Percentiles rank a stretch among this genome's conserved stretches.
Evolutionary conservation across 2,888 invertebrate species (phyloP).

Genomic region (Heteromyza rotundicornis): DNA sequence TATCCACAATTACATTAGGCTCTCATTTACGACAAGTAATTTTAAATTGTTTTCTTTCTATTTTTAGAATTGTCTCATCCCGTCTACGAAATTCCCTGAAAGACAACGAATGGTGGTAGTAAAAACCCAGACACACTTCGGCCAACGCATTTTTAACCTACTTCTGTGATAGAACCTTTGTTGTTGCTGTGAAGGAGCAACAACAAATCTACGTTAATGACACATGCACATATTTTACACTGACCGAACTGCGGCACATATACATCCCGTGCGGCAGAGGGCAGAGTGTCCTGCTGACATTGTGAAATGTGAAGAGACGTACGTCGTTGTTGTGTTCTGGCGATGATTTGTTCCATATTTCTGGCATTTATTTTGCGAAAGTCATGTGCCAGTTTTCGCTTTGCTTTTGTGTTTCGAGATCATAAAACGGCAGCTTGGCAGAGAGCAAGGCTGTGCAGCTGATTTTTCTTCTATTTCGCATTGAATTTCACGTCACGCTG

Average conservation of each 20-base stretch:
- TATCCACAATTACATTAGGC: too few relatives aligned
- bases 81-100: too few relatives aligned
- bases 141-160: too few relatives aligned
- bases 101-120: too few relatives aligned
- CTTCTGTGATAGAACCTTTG: too few relatives aligned
- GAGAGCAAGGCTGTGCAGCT: not conserved
- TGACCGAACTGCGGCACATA: not conserved
- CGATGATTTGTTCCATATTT: conserved; percentile 43
- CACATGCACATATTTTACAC: not conserved
- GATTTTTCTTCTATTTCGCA: not conserved
- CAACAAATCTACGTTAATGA: not conserved
- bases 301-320: conserved; percentile 11
- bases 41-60: too few relatives aligned
- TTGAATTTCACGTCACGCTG: not conserved
- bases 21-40: too few relatives aligned
- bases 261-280: not conserved
- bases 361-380: conserved; percentile 16
- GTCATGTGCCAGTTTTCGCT: conserved; percentile 6
- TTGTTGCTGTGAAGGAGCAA: not conserved
- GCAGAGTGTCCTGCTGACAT: conserved; percentile 27
- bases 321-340: conserved; percentile 23
- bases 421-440: not conserved
- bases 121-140: too few relatives aligned
- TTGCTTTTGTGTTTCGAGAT: not conserved
- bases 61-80: too few relatives aligned